Percentiles rank a stretch among this genome's conserved stretches.
phyloP scores from a whole-genome alignment of 2,797 vertebrate genomes.

The Pseudocheirus occidentalis region DNA sequence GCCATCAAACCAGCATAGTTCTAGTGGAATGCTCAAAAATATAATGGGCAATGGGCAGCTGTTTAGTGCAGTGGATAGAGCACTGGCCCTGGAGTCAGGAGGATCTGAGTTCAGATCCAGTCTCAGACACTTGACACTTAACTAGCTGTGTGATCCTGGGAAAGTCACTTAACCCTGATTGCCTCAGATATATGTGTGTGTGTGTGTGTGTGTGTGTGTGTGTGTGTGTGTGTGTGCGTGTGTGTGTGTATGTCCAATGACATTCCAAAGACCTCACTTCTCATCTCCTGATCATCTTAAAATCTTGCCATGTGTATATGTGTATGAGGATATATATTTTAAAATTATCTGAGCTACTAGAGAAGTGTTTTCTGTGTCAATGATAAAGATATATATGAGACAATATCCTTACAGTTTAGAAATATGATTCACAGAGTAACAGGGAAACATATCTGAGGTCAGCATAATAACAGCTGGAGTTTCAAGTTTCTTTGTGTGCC shows the following conservation, averaged over 20 bases:
- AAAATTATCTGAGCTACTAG: neutral
- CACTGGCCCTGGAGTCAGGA: too few relatives aligned
- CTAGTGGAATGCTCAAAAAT: neutral
- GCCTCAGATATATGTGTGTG: too few relatives aligned
- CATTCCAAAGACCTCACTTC: neutral
- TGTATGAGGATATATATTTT: neutral
- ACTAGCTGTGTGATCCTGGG: too few relatives aligned
- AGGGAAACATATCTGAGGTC: neutral
- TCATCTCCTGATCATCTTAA: neutral
- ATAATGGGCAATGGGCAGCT: neutral
- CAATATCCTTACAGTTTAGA: neutral
- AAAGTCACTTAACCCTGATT: too few relatives aligned
- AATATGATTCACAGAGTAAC: neutral
- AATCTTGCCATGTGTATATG: neutral
- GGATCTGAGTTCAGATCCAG: too few relatives aligned
- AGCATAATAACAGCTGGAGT: neutral
- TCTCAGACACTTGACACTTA: too few relatives aligned
- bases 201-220: too few relatives aligned
- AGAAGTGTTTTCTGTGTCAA: neutral
- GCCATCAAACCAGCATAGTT: neutral
- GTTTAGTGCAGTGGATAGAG: too few relatives aligned
- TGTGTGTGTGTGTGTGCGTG: too few relatives aligned
- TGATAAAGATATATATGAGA: neutral
- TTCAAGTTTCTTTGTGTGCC: neutral
- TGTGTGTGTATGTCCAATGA: too few relatives aligned